A percentile compares a stretch with the other conserved stretches of the same genome.
Conservation (phyloP, 2,888 invertebrate genomes). For the Aphodius sticticus region DNA sequence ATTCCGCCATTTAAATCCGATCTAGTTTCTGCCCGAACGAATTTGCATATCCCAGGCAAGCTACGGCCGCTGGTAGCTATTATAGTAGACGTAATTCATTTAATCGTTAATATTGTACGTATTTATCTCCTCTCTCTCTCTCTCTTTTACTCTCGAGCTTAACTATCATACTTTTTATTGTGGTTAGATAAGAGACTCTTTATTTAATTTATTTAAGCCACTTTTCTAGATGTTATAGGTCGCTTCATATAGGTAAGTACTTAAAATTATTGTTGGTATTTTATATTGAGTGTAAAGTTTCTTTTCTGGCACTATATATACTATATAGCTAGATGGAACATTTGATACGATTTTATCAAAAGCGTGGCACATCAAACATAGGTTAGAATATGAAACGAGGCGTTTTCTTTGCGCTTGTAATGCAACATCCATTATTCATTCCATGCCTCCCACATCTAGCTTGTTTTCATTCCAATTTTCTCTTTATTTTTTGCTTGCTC, state of each 20-base stretch:
- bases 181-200: no score
- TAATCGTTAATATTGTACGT: slow-evolving; percentile 17
- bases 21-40: slow-evolving; percentile 21
- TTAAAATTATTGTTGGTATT: no score
- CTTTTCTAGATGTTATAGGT: no score
- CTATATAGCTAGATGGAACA: no score
- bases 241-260: no score
- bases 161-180: no score
- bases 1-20: slow-evolving; percentile 23
- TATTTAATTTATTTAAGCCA: no score
- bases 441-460: not conserved
- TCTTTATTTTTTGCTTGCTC: not conserved
- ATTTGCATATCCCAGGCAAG: slow-evolving; percentile 14
- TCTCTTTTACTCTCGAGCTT: not conserved
- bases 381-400: not conserved
- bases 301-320: no score
- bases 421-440: not conserved
- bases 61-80: not conserved
- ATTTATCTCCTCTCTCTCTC: slow-evolving; percentile 9
- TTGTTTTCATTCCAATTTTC: not conserved
- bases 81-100: slow-evolving; percentile 7
- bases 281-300: no score
- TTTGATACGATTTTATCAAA: no score
- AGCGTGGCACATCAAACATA: not conserved
- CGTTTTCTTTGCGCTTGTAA: not conserved